Conservation (phyloP, 2,113 vertebrate species). For the Thalassoma bifasciatum region DNA sequence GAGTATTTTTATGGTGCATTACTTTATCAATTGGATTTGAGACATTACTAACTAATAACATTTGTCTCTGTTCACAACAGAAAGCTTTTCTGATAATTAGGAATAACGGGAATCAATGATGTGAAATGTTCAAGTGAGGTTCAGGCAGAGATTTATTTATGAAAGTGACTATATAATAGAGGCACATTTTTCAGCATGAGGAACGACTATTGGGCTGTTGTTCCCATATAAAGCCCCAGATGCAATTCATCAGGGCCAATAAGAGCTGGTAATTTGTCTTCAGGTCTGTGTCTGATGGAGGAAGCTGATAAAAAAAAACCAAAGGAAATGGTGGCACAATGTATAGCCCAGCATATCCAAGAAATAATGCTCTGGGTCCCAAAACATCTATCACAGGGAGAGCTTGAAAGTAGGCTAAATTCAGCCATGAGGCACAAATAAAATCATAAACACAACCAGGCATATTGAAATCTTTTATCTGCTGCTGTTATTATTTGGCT, state of each 20-base stretch:
- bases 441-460: conserved; percentile 42
- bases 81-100: conserved; percentile 75
- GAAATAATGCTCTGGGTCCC: conserved; percentile 51
- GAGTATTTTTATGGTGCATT: conserved; percentile 15
- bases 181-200: conserved; percentile 72
- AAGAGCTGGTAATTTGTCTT: conserved; percentile 77
- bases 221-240: conserved; percentile 70
- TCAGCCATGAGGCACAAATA: conserved; percentile 39
- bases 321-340: conserved; percentile 64
- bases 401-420: conserved; percentile 33
- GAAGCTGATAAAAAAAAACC: conserved; percentile 78
- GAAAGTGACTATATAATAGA: conserved; percentile 64
- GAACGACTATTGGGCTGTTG: conserved; percentile 64
- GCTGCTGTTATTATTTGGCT: conserved; percentile 13
- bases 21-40: conserved; percentile 58
- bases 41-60: conserved; percentile 58
- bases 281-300: conserved; percentile 73
- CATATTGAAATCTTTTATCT: conserved; percentile 17
- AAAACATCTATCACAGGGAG: conserved; percentile 55
- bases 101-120: conserved; percentile 67
- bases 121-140: conserved; percentile 66
- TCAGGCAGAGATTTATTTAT: conserved; percentile 75
- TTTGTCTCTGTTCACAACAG: conserved; percentile 58
- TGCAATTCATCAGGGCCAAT: conserved; percentile 76
- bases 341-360: conserved; percentile 56